A percentile compares a stretch with the other conserved stretches of the same genome.
phyloP scores from a whole-genome alignment of 2,888 invertebrate genomes.

The Crepidodera aurea region DNA sequence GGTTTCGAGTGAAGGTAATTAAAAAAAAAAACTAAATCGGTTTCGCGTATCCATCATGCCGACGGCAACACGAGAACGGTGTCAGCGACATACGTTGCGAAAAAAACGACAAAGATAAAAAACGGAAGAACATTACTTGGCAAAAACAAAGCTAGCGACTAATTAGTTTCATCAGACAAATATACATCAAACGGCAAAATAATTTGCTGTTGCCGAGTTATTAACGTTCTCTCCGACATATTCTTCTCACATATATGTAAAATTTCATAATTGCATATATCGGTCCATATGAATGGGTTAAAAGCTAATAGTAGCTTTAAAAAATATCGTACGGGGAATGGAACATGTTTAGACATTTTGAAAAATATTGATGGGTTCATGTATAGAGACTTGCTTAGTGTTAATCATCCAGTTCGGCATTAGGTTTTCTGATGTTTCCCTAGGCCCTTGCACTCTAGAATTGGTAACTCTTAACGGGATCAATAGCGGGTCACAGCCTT shows the following conservation, averaged over 20 bases:
- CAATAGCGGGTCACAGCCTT: too few relatives aligned
- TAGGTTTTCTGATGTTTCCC: too few relatives aligned
- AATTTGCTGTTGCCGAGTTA: constrained; percentile 40
- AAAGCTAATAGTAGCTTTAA: too few relatives aligned
- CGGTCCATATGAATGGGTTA: too few relatives aligned
- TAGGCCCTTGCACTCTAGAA: too few relatives aligned
- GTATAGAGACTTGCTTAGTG: background rate
- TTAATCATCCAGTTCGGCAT: too few relatives aligned
- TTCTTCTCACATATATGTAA: constrained; percentile 11
- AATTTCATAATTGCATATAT: too few relatives aligned
- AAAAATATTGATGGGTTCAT: too few relatives aligned
- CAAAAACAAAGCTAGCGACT: constrained; percentile 32
- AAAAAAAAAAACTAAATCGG: constrained; percentile 15
- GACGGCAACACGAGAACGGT: constrained; percentile 2
- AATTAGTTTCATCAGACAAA: constrained; percentile 42
- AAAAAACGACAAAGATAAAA: constrained; percentile 24
- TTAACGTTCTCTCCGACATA: constrained; percentile 30
- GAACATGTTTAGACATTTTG: too few relatives aligned
- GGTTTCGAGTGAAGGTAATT: background rate
- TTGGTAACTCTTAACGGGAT: too few relatives aligned
- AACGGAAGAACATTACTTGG: constrained; percentile 9
- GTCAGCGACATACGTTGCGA: constrained; percentile 14
- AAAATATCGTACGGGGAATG: too few relatives aligned
- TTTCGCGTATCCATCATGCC: constrained; percentile 11
- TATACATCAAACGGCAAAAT: constrained; percentile 42